Evolutionary conservation across 2,113 vertebrate genomes (phyloP), one percentile per base, ranked within the genome.

Genomic region (Pseudopipra pipra): DNA sequence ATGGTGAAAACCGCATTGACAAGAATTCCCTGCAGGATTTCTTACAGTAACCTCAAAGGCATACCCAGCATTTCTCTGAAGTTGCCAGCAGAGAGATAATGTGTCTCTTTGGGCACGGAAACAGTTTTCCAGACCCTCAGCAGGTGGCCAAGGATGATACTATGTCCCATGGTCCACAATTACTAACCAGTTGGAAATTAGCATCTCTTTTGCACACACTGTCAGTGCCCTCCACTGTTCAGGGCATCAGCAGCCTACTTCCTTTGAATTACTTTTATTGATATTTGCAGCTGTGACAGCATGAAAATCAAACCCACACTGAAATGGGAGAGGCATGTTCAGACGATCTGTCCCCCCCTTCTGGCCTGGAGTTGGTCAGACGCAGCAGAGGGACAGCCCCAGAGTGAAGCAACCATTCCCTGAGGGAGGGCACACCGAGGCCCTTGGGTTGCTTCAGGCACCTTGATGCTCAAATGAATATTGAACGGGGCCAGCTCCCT

Each of bases 381-480:
- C 47, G 3, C 59, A 41, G 68, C 24, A 7, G 20, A 51, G 28
- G 43, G 35, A 17, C 43, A 58, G 30, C 13, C 23, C 15, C 35
- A 9, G 25, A 3, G 35, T 1, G 23, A 30, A 8, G 8, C 51
- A n/a, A 47, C n/a, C 52, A 4, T n/a, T 28, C 1, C 0, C 63
- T 43, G 16, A 20, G 6, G 1, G 28, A 6, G 35, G 10, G 9
- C 22, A 6, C 25, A 2, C 14, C 0, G 0, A 15, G n/a, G 18
- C 21, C 59, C 21, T 19, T 4, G 19, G 12, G 2, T 2, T 43
- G 8, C 14, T 4, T 37, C 27, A 20, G 16, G 7, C 52, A 33
- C 23, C 9, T 3, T 0, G 4, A 6, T 3, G 2, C 12, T 3
- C 7, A 49, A 28, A 37, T 21, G 4, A 37, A 35, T 51, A 19